phyloP scores from a whole-genome alignment of 2,113 vertebrate genomes.

The Indicator maculatus region DNA sequence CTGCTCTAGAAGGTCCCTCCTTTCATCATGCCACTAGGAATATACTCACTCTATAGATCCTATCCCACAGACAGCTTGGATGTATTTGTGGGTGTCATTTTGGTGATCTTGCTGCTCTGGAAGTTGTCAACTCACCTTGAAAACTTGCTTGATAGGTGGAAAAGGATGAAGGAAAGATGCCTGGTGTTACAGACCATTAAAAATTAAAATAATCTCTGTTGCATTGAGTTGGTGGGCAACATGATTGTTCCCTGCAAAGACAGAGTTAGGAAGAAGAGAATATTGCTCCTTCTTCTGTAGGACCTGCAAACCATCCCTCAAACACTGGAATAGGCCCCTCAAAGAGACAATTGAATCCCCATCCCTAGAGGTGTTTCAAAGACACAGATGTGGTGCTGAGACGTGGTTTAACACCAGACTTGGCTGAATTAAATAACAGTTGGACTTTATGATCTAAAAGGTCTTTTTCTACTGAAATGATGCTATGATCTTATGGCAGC shows the following conservation, averaged over 20 bases:
- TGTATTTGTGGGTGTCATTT: neutral
- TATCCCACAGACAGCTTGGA: neutral
- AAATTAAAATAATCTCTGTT: neutral
- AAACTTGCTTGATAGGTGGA: neutral
- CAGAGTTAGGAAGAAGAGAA: neutral
- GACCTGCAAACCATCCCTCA: neutral
- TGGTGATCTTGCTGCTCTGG: neutral
- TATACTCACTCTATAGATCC: neutral
- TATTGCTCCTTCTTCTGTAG: conserved; percentile 10
- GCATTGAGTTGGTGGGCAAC: neutral
- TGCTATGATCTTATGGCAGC: neutral
- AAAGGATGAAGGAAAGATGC: neutral
- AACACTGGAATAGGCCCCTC: too few species aligned
- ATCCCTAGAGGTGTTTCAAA: too few species aligned
- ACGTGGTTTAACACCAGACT: too few species aligned
- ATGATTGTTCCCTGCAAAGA: neutral
- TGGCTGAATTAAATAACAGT: too few species aligned
- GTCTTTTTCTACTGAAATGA: too few species aligned
- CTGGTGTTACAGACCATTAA: neutral
- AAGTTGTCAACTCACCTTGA: neutral
- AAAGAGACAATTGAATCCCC: too few species aligned
- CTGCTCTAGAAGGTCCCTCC: neutral
- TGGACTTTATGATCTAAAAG: too few species aligned
- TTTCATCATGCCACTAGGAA: neutral
- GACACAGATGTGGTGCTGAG: too few species aligned